Evolutionary conservation across 2,888 invertebrate genomes (phyloP), one percentile per base, ranked within the genome.

Genomic region (Hesperia comma): DNA sequence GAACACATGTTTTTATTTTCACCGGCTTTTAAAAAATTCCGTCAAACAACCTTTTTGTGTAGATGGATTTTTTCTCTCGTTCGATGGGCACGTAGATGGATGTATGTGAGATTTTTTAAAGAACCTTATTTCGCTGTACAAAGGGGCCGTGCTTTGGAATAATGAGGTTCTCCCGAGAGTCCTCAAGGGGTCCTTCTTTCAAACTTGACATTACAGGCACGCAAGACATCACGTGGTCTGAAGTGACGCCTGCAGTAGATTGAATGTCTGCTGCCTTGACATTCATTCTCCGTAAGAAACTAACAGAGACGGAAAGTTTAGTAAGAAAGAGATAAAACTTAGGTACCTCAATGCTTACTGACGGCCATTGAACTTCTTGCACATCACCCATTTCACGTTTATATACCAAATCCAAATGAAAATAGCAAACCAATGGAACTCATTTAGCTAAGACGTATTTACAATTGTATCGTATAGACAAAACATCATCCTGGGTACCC

Each of bases 91-190:
- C 60, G 49, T 41, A 69, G 69, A 79, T 75, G 79, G 69, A 79
- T 75, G 79, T 83, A 82, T 89, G 88, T 89, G 88, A 84, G 88
- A 84, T 88, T 87, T 85, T 84, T 87, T 88, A 91, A 90, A 87
- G 86, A 90, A 89, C 88, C 91, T 90, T 91, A 90, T 91, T 91
- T 89, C 81, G 83, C 80, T 79, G 83, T 84, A 90, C 91, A 91
- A 91, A 89, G 88, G 84, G 82, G 79, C 77, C 90, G 90, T 90
- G 91, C 88, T 84, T 84, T 85, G 82, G 88, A 90, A 91, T 91
- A 91, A 91, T 91, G 90, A 91, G 91, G 84, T 86, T 85, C 83
- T 83, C 81, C 75, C 77, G 75, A 79, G 84, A 81, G 85, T 74
- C 80, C 87, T 89, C 78, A 72, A 84, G 84, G 74, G 75, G 82